These are phyloP conservation scores for Xestoiulus laeticollis DNA, from an alignment of 2,888 invertebrate species.

Conservation along the genomic window DNA sequence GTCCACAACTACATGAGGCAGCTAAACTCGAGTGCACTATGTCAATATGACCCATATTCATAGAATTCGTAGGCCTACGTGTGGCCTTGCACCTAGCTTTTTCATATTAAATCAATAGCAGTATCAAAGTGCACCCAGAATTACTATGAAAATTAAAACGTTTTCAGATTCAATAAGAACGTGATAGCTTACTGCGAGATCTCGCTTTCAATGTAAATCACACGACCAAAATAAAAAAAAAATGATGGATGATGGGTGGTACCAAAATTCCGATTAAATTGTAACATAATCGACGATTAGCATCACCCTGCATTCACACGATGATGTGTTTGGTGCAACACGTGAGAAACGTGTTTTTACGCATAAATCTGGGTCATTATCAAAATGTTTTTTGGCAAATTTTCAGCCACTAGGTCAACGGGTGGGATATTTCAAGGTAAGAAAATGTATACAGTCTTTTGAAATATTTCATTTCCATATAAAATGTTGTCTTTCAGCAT, in stretches of 20 bases:
- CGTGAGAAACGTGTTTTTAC: background rate
- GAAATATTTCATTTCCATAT: background rate
- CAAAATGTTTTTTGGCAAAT: background rate
- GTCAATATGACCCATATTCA: background rate
- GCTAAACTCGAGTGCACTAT: background rate
- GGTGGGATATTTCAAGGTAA: constrained; percentile 1
- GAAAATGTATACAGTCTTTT: background rate
- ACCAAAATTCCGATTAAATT: background rate
- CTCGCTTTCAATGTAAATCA: background rate
- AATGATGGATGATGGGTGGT: background rate
- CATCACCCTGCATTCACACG: too few species aligned
- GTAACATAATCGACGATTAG: too few species aligned
- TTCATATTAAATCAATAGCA: background rate
- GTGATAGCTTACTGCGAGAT: background rate
- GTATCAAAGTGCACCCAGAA: background rate
- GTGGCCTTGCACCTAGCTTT: background rate
- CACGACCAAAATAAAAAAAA: background rate
- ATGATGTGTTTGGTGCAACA: background rate
- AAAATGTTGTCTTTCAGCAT: background rate
- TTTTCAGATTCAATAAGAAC: background rate
- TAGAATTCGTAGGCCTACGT: background rate
- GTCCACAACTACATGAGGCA: background rate
- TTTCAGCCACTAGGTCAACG: background rate
- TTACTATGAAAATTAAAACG: background rate
- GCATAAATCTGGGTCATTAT: constrained; percentile 16